Base-by-base conservation (phyloP, 1,140 invertebrate genomes). In the Microplitis mediator region DNA sequence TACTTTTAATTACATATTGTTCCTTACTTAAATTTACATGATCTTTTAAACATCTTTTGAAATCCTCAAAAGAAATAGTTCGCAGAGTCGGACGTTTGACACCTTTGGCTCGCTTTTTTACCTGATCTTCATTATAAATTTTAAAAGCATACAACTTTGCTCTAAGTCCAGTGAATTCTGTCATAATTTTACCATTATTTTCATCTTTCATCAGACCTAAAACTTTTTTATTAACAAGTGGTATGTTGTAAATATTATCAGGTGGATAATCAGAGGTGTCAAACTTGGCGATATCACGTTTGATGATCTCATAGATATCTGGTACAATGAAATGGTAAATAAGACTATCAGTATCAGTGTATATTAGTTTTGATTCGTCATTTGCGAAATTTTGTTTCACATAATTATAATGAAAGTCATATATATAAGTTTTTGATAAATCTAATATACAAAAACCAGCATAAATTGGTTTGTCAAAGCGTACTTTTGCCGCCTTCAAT, bases 61-160 rank as follows among this genome's bases (percentile, higher is more conserved):
- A 74, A 66, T 68, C 58, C 0, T 71, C 50, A 64, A 71, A 63
- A 6, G 60, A 56, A 1, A 64, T 71, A 3, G 4, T 74, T 60
- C 71, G 51, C 11, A 74, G 14, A 3, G 58, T 50, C 36, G 36
- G 51, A 11, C 51, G 34, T 64, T 74, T 76, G 4, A 76, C 32
- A 58, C 75, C 69, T 64, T 76, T 74, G 4, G 70, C 73, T 71
- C 68, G 65, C 16, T 69, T 72, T 39, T 54, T 71, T 6, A 1
- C 61, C 4, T 45, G 4, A 0, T 64, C 11, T 6, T 56, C 32
- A 8, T 34, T 23, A 13, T 23, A n/a, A 13, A 58, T 3, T 45
- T 39, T 56, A 36, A 23, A 65, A 13, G 61, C 11, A 64, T 69
- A 74, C 16, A 58, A 39, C 63, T 65, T 69, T 0, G 60, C 45